These are phyloP conservation scores for Ligdia adustata DNA, from an alignment of 2,888 invertebrate genomes.

Conservation along the genomic window DNA sequence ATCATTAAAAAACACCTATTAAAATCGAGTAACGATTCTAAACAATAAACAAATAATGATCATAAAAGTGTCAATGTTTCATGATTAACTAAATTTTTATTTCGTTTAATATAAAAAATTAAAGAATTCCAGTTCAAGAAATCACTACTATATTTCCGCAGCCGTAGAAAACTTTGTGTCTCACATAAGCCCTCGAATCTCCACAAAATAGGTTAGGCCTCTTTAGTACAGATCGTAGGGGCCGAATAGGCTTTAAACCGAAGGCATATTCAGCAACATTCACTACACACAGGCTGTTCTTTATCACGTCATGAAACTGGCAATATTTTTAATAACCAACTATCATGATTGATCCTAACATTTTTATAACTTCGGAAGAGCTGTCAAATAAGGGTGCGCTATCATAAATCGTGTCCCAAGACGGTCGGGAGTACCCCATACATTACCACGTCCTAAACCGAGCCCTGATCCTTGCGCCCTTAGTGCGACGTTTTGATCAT, in stretches of 20 bases:
- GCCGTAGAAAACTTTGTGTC: background rate
- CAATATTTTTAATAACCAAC: slow-evolving; percentile 23
- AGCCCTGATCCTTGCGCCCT: slow-evolving; percentile 44
- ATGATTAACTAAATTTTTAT: no score
- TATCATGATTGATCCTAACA: slow-evolving; percentile 29
- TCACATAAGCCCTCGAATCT: slow-evolving; percentile 1
- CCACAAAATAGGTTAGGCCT: slow-evolving; percentile 5
- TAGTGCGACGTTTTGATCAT: slow-evolving; percentile 52
- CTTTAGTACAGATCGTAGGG: no score
- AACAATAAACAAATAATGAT: no score
- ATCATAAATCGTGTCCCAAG: slow-evolving; percentile 37
- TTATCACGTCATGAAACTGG: slow-evolving; percentile 17
- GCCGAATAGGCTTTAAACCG: background rate
- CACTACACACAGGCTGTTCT: slow-evolving; percentile 2
- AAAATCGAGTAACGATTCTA: no score
- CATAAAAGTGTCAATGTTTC: no score
- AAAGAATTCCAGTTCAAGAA: no score
- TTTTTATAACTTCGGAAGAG: slow-evolving; percentile 33
- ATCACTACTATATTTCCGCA: no score
- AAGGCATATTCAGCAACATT: background rate
- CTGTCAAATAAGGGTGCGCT: slow-evolving; percentile 37
- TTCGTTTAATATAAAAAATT: no score
- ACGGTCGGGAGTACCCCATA: slow-evolving; percentile 43
- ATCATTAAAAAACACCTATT: no score
- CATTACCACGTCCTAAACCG: slow-evolving; percentile 51